Conservation (phyloP, 2,113 vertebrate species). For the Prunella fulvescens region DNA sequence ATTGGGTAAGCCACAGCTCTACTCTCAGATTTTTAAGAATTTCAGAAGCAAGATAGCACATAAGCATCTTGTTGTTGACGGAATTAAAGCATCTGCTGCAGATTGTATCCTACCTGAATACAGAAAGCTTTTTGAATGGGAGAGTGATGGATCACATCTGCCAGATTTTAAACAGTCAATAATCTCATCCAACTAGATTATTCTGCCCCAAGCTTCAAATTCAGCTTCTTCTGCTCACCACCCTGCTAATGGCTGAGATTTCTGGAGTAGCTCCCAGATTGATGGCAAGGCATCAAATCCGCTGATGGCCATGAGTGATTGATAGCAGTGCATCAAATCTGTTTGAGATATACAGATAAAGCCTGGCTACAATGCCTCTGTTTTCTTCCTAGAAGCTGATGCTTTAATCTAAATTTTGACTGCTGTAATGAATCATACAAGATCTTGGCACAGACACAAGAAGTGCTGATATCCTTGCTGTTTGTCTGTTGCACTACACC, state of each 20-base stretch:
- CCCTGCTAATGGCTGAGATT: background rate
- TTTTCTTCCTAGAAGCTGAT: background rate
- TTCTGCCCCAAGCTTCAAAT: background rate
- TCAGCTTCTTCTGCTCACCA: background rate
- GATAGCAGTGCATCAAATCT: background rate
- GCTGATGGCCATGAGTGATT: background rate
- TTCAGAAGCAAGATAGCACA: background rate
- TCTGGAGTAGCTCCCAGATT: background rate
- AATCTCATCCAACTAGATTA: background rate
- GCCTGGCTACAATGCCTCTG: background rate
- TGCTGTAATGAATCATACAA: background rate
- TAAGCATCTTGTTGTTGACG: background rate
- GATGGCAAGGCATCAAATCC: background rate
- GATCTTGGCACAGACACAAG: background rate
- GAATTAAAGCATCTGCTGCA: background rate
- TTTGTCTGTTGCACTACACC: accelerated
- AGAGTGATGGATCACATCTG: background rate
- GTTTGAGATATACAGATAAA: background rate
- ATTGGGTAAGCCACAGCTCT: background rate
- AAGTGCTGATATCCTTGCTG: background rate
- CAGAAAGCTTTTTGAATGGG: background rate
- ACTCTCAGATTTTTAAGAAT: background rate
- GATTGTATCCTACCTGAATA: background rate
- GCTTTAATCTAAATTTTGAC: background rate
- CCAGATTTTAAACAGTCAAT: background rate